Evolutionary conservation across 2,888 invertebrate genomes (phyloP).

Genomic region (Bhutanitis thaidina): DNA sequence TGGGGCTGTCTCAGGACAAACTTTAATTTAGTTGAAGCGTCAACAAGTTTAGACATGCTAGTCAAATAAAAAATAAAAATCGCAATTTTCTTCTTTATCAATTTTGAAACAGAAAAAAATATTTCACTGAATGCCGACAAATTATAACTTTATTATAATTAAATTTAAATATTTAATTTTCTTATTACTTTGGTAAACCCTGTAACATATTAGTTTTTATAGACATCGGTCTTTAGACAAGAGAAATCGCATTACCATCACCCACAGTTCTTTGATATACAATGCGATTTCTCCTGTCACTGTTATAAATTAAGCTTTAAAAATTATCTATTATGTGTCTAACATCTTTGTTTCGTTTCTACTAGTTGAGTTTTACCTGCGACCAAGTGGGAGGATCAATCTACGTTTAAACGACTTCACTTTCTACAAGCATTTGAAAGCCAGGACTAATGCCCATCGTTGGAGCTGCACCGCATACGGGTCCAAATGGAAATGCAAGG

Average conservation of each 20-base stretch:
- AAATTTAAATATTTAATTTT: no score
- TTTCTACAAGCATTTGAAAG: constrained; percentile 66
- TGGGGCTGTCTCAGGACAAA: no score
- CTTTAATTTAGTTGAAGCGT: no score
- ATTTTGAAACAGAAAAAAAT: no score
- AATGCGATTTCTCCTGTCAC: background rate
- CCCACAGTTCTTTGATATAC: background rate
- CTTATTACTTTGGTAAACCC: no score
- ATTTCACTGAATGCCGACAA: no score
- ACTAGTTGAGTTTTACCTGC: constrained; percentile 57
- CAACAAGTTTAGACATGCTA: no score
- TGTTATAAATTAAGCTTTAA: background rate
- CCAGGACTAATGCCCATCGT: constrained; percentile 57
- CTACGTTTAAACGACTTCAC: constrained; percentile 65
- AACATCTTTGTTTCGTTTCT: background rate
- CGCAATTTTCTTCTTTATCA: no score
- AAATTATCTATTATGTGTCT: background rate
- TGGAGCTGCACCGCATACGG: constrained; percentile 70
- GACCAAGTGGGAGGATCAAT: constrained; percentile 60
- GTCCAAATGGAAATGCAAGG: constrained; percentile 64
- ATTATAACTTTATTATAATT: no score
- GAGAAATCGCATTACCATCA: background rate
- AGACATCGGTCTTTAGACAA: background rate
- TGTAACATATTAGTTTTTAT: background rate
- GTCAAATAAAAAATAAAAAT: no score